A percentile compares a stretch with the other conserved stretches of the same genome.
Evolutionary conservation across 1,140 invertebrate genomes (phyloP).

Genomic region (Probaryconus sp.): DNA sequence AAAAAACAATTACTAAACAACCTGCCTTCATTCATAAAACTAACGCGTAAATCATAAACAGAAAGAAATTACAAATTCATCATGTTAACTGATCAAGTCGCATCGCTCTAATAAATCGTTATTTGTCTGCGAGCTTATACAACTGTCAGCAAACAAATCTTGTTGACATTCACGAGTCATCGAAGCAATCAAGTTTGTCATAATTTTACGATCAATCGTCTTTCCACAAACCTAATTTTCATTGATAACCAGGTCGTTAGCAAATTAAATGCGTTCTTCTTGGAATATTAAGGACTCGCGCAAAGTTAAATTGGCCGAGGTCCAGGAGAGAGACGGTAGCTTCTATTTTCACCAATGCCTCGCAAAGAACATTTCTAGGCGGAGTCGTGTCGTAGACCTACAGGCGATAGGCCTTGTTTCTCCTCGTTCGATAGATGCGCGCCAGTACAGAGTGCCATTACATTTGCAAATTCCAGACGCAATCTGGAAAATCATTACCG

Average conservation of each 20-base stretch:
- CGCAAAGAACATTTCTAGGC: slow-evolving; percentile 51
- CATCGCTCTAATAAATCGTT: too few relatives aligned
- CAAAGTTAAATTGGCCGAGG: slow-evolving; percentile 47
- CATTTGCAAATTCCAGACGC: background rate
- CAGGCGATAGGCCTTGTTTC: slow-evolving; percentile 29
- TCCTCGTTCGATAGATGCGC: slow-evolving; percentile 18
- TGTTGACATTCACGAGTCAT: background rate
- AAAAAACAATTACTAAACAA: too few relatives aligned
- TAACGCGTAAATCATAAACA: too few relatives aligned
- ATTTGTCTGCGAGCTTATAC: too few relatives aligned
- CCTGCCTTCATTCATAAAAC: too few relatives aligned
- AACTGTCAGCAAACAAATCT: background rate
- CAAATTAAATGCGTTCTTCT: slow-evolving; percentile 35
- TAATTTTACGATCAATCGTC: background rate
- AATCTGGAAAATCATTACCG: background rate
- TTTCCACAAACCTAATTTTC: background rate
- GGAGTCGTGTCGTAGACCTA: slow-evolving; percentile 37
- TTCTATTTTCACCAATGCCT: slow-evolving; percentile 69
- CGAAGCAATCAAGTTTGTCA: background rate
- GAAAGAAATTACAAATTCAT: too few relatives aligned
- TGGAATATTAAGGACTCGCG: slow-evolving; percentile 41
- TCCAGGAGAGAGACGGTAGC: slow-evolving; percentile 57
- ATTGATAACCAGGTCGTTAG: slow-evolving; percentile 24
- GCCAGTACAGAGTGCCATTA: background rate
- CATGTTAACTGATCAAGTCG: too few relatives aligned